Percentiles rank a stretch among this genome's conserved stretches.
phyloP scores from a whole-genome alignment of 2,113 vertebrate genomes.

The Anser cygnoides region DNA sequence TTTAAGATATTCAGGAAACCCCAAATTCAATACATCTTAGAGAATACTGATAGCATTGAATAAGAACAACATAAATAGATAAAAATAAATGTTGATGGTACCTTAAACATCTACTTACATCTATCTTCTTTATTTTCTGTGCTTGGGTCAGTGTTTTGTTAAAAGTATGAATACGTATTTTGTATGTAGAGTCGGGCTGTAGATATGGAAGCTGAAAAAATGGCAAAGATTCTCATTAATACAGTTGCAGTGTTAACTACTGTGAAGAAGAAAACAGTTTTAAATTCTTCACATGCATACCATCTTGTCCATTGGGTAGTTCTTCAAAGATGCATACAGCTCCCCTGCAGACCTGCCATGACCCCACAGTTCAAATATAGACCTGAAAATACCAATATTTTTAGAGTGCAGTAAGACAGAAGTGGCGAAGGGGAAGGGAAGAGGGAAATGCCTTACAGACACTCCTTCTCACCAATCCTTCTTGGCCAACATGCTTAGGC shows the following conservation, averaged over 20 bases:
- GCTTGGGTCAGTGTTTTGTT: constrained; percentile 92
- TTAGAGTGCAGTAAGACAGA: neutral
- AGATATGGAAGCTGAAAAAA: constrained; percentile 86
- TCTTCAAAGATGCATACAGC: constrained; percentile 85
- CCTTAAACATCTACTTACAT: constrained; percentile 82
- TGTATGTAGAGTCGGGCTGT: constrained; percentile 87
- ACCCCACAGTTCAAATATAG: constrained; percentile 96
- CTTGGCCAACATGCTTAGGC: neutral
- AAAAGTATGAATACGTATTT: constrained; percentile 92
- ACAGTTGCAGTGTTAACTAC: neutral
- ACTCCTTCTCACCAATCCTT: neutral
- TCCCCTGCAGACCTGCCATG: constrained; percentile 86
- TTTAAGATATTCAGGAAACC: neutral
- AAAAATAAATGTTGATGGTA: neutral
- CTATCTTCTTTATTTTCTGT: constrained; percentile 91
- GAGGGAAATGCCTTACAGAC: neutral
- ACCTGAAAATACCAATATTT: constrained; percentile 78
- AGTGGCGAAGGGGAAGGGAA: neutral
- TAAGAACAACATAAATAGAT: neutral
- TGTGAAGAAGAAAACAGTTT: neutral
- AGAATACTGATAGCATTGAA: neutral
- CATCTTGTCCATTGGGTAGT: constrained; percentile 87
- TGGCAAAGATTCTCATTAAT: constrained; percentile 16
- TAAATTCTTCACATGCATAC: constrained; percentile 66
- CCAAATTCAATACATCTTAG: neutral